Base-by-base conservation (phyloP, 2,888 invertebrate genomes). In the Neelides folsomi region DNA sequence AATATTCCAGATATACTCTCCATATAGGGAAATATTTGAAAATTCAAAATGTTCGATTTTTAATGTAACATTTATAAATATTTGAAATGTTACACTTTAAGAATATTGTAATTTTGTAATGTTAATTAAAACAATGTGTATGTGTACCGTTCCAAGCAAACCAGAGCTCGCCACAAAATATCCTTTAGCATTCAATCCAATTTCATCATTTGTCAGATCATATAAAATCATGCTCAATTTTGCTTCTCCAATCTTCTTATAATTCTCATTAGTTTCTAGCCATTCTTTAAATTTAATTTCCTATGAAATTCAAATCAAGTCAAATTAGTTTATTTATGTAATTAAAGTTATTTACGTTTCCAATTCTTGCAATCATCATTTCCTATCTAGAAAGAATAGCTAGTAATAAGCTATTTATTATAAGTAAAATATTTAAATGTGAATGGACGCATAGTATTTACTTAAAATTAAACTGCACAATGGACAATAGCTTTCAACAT, bases 141-240 rank as follows among this genome's bases (percentile, higher is more conserved):
- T n/a, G n/a, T n/a, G n/a, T 27, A 49, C 49, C 39, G 50, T 51
- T 12, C 50, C 50, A n/a, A 51, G 45, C 7, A 51, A 40, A 3
- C 50, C 50, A 15, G 38, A 38, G 12, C 45, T 51, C 15, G 50
- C 50, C 10, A 45, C 45, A 36, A 51, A 51, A 20, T 51, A 51
- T 5, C 50, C 50, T 34, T 51, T 44, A 20, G 44, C 50, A 44
- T 20, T 45, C 16, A 51, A 15, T 2, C 50, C 50, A 12, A 51
- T 51, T 27, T 51, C 50, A 18, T 51, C 50, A 2, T 38, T 36
- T 6, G 45, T 39, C 10, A 51, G 39, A 27, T 51, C 50, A 34
- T 51, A 45, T 5, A 51, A 44, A 44, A 51, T 51, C 50, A 51
- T 51, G 27, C 44, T 45, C 27, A 51, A 27, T 39, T 51, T 51